Percentiles rank a stretch among this genome's conserved stretches.
phyloP scores from a whole-genome alignment of 2,797 vertebrate species.

The Dermochelys coriacea region DNA sequence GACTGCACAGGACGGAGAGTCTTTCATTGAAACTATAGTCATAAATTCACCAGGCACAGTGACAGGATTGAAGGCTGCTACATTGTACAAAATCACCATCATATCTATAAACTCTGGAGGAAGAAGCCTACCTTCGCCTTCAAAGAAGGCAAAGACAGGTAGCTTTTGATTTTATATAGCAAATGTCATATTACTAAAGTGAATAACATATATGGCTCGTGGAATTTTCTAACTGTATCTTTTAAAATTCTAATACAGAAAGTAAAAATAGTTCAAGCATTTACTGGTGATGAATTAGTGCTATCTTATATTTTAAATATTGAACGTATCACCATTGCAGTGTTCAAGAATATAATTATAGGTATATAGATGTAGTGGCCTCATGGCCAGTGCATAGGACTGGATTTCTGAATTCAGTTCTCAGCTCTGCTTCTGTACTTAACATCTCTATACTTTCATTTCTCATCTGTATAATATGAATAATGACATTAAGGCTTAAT shows the following conservation, averaged over 20 bases:
- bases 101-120: constrained; percentile 85
- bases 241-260: background rate
- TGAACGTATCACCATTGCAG: background rate
- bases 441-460: background rate
- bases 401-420: constrained; percentile 8
- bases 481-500: background rate
- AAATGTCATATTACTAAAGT: background rate
- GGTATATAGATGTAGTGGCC: background rate
- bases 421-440: background rate
- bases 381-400: background rate
- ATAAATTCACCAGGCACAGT: constrained; percentile 86
- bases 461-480: background rate
- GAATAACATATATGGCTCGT: background rate
- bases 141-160: constrained; percentile 90
- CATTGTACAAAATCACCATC: constrained; percentile 87
- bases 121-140: constrained; percentile 87
- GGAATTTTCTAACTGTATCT: background rate
- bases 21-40: constrained; percentile 83
- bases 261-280: background rate
- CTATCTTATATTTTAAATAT: background rate
- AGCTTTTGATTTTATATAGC: constrained; percentile 28
- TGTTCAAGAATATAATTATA: background rate
- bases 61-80: constrained; percentile 84
- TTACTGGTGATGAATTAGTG: background rate
- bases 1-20: constrained; percentile 83